Evolutionary conservation across 2,888 invertebrate genomes (phyloP).

Genomic region (Chloroclystis v-ata): DNA sequence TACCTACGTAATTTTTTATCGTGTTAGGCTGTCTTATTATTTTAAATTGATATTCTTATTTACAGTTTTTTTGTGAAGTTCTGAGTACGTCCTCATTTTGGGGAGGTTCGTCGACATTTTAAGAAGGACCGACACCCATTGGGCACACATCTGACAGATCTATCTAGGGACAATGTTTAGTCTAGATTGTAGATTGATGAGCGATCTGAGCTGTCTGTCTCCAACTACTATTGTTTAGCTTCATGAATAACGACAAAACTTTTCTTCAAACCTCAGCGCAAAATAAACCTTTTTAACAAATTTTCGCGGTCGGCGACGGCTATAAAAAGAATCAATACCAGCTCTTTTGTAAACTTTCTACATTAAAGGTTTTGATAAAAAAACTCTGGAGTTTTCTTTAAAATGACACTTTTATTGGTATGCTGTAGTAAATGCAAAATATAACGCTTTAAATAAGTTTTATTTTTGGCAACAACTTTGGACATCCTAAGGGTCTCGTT

Average conservation of each 20-base stretch:
- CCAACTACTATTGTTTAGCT: slow-evolving; percentile 19
- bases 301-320: background rate
- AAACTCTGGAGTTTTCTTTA: slow-evolving; percentile 15
- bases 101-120: slow-evolving; percentile 58
- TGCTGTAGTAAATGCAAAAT: slow-evolving; percentile 45
- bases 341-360: slow-evolving; percentile 15
- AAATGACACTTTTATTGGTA: slow-evolving; percentile 35
- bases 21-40: background rate
- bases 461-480: slow-evolving; percentile 42
- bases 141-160: slow-evolving; percentile 45
- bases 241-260: slow-evolving; percentile 10
- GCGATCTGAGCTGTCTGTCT: slow-evolving; percentile 29
- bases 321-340: slow-evolving; percentile 17
- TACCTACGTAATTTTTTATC: too few relatives aligned
- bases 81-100: slow-evolving; percentile 22
- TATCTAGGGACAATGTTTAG: slow-evolving; percentile 48
- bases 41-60: background rate
- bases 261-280: slow-evolving; percentile 8
- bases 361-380: slow-evolving; percentile 15
- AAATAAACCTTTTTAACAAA: slow-evolving; percentile 3
- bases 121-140: slow-evolving; percentile 41
- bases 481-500: slow-evolving; percentile 36
- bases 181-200: slow-evolving; percentile 44
- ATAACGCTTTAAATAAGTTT: slow-evolving; percentile 50
- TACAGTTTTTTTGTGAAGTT: background rate